phyloP scores from a whole-genome alignment of 2,888 invertebrate genomes.

The Muschampia staudingeri region DNA sequence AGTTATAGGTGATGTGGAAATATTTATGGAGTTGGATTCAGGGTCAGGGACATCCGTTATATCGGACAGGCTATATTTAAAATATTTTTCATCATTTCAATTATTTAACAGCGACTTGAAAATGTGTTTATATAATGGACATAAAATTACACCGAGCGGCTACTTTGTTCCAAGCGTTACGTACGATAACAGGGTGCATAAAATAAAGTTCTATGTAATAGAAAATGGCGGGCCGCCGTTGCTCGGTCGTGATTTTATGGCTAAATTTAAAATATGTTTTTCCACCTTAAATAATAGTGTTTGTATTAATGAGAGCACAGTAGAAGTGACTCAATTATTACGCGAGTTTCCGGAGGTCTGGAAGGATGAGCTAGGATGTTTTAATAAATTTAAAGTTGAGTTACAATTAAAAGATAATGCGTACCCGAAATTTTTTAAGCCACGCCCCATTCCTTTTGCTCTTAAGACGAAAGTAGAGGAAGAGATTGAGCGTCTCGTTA shows the following conservation, averaged over 20 bases:
- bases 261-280: conserved; percentile 2
- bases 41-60: too few relatives aligned
- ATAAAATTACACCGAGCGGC: background rate
- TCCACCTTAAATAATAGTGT: too few relatives aligned
- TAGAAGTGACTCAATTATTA: too few relatives aligned
- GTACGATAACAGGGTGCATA: background rate
- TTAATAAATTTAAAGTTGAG: conserved; percentile 28
- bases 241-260: background rate
- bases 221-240: background rate
- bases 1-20: too few relatives aligned
- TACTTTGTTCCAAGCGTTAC: background rate
- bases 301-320: too few relatives aligned
- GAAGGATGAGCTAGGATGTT: background rate
- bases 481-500: conserved; percentile 37
- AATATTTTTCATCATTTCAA: background rate
- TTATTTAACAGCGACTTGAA: background rate
- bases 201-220: background rate
- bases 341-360: too few relatives aligned
- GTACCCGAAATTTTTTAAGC: conserved; percentile 45
- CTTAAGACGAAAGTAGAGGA: conserved; percentile 42
- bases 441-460: conserved; percentile 50
- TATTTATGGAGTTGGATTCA: too few relatives aligned
- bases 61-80: too few relatives aligned
- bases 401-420: conserved; percentile 35
- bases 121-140: conserved; percentile 1